These are phyloP conservation scores for Progne subis DNA, from an alignment of 2,113 vertebrate species.

Conservation along the genomic window DNA sequence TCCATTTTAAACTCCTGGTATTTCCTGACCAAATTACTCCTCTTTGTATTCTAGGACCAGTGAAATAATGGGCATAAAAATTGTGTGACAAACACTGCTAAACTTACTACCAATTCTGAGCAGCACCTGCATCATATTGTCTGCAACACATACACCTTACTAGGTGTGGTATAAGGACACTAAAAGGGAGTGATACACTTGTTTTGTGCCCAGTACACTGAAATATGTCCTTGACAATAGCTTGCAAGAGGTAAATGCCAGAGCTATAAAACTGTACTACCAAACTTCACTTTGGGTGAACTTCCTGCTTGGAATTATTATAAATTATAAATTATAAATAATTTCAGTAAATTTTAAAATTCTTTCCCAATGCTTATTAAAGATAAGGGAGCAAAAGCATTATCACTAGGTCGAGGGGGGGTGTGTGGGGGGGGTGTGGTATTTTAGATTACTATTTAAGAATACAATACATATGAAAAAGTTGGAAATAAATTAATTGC, in stretches of 20 bases:
- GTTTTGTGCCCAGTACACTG: background rate
- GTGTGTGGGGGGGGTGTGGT: background rate
- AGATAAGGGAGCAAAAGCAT: background rate
- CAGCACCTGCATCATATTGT: background rate
- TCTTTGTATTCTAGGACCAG: background rate
- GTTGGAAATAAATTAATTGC: background rate
- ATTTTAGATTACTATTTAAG: background rate
- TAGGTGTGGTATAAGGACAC: background rate
- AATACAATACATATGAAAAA: background rate
- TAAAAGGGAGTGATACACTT: background rate
- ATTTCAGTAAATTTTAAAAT: background rate
- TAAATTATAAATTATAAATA: too few species aligned
- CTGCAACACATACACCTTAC: fast-evolving
- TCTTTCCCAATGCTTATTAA: background rate
- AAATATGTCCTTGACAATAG: background rate
- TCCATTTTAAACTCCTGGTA: background rate
- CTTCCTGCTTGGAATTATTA: background rate
- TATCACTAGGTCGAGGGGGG: background rate
- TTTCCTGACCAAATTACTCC: background rate
- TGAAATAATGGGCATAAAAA: background rate
- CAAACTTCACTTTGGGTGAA: background rate
- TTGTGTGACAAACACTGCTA: background rate
- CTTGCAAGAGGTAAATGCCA: background rate
- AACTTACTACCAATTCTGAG: background rate
- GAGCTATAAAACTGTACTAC: background rate